Evolutionary conservation across 2,113 vertebrate genomes (phyloP).

Genomic region (Fulmarus glacialis): DNA sequence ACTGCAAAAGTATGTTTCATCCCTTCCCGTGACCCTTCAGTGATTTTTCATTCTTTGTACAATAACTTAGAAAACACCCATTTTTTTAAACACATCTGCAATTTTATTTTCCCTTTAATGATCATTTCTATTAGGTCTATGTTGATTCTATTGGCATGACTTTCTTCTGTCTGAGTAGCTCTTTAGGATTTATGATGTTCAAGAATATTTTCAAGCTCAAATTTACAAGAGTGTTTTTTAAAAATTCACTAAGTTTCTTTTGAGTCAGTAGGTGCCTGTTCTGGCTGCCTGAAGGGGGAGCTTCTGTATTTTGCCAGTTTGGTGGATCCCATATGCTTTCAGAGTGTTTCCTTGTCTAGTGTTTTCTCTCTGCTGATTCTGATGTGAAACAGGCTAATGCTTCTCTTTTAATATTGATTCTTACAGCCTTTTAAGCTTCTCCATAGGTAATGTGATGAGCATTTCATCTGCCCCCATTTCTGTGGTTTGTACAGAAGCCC

Average conservation of each 20-base stretch:
- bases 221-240: not conserved
- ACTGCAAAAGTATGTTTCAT: not conserved
- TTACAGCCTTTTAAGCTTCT: not conserved
- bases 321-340: not conserved
- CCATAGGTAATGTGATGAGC: not conserved
- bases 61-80: not conserved
- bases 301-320: not conserved
- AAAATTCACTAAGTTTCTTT: not conserved
- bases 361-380: not conserved
- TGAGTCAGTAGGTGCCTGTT: not conserved
- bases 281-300: not conserved
- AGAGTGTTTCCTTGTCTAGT: not conserved
- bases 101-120: not conserved
- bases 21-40: not conserved
- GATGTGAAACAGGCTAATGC: not conserved
- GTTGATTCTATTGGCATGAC: not conserved
- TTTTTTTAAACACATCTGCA: not conserved
- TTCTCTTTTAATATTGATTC: not conserved
- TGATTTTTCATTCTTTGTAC: not conserved
- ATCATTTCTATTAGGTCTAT: not conserved
- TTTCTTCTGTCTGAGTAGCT: not conserved
- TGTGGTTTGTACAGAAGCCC: not conserved
- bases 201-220: not conserved
- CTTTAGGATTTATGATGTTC: not conserved
- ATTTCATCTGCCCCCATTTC: not conserved